Base-by-base conservation (phyloP, 2,113 vertebrate species). In the Pleuronectes platessa region DNA sequence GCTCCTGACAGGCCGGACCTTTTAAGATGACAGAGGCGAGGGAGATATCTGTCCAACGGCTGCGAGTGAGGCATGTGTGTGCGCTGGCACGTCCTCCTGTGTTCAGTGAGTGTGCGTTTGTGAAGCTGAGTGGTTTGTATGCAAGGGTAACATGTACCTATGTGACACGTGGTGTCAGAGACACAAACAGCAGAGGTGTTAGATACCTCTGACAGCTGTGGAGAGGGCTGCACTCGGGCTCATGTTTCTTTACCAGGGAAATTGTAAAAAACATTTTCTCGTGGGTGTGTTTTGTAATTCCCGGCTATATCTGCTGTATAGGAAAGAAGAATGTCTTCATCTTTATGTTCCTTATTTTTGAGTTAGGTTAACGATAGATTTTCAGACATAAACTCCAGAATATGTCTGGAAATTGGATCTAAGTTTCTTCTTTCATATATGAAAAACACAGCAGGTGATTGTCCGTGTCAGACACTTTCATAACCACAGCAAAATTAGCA, bases 1-100 rank as follows among this genome's bases (percentile, higher is more conserved):
- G 6, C 68, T 76, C 24, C 70, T 76, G 87, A 86, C 83, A 81
- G 70, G 15, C 18, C 37, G 40, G 68, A 63, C 59, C 59, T 87
- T 76, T 87, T 54, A 56, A 77, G 61, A 76, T 54, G 74, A 84
- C 77, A 76, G 75, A 82, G 78, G 79, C 62, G 77, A 74, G 61
- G 73, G 40, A 63, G 81, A 87, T 49, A 75, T 76, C 74, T 81
- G 81, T 83, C 76, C 47, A 27, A n/a, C 55, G 31, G 27, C 27
- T 31, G 27, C 27, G 76, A 45, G 71, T 3, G 61, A 20, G 17
- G 65, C 9, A n/a, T 23, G 56, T 45, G 49, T 58, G 1, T 45
- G 58, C 40, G 70, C 13, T 14, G 17, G 10, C 24, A 14, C 54
- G 61, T 15, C 20, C 55, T 37, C 71, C 1, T 2, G 35, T 78